These are phyloP conservation scores for Danio choprae DNA, from an alignment of 2,797 vertebrate species.

Conservation along the genomic window DNA sequence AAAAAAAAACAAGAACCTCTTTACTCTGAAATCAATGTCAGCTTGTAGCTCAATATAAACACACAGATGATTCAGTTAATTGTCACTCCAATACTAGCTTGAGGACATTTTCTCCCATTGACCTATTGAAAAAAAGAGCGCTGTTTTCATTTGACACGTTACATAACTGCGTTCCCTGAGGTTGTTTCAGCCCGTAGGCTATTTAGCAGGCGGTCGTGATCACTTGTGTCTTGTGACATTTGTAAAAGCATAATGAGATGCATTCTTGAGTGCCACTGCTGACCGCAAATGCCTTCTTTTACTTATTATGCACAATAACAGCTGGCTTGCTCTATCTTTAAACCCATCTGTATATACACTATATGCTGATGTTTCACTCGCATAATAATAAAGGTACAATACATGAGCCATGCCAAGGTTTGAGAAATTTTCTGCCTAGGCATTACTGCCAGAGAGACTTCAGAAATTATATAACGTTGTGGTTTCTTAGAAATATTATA, in stretches of 20 bases:
- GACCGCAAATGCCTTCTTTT: not conserved
- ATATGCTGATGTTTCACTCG: not conserved
- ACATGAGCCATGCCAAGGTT: not conserved
- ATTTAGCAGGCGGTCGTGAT: conserved; percentile 19
- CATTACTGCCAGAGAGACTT: too few species aligned
- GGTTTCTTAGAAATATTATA: not conserved
- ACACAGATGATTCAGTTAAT: not conserved
- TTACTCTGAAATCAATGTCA: not conserved
- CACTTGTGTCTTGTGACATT: conserved; percentile 36
- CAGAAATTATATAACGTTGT: too few species aligned
- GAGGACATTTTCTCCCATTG: not conserved
- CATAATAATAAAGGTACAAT: not conserved
- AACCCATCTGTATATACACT: not conserved
- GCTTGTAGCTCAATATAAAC: not conserved
- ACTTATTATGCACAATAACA: not conserved
- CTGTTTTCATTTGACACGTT: not conserved
- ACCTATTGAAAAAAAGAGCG: not conserved
- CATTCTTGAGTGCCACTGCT: conserved; percentile 14
- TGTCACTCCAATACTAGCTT: not conserved
- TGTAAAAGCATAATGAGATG: conserved; percentile 26
- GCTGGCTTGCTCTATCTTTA: not conserved
- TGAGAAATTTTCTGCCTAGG: not conserved
- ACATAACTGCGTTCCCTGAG: conserved; percentile 20
- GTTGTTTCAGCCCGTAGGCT: conserved; percentile 7
- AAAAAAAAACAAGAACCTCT: not conserved